Conservation (phyloP, 2,113 vertebrate genomes). For the Toxotes chatareus region DNA sequence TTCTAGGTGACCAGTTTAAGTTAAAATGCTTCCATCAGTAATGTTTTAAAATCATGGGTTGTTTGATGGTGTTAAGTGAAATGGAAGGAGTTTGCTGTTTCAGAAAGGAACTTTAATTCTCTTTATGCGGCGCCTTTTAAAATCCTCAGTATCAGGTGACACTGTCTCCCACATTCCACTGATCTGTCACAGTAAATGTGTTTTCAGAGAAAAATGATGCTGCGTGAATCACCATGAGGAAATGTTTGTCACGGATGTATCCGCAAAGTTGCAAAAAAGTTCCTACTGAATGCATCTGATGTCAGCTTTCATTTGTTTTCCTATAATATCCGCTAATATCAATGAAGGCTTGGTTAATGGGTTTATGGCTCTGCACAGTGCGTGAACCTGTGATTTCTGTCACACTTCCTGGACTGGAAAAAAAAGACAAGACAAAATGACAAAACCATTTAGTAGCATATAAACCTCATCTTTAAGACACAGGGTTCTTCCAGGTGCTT, state of each 20-base stretch:
- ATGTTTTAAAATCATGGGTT: neutral
- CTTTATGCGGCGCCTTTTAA: neutral
- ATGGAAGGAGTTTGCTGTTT: neutral
- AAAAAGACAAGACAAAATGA: neutral
- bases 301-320: too few species aligned
- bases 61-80: neutral
- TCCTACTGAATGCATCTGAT: too few species aligned
- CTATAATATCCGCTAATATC: neutral
- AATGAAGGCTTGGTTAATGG: neutral
- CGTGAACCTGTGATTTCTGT: neutral
- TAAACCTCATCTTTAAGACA: neutral
- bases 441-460: neutral
- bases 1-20: neutral
- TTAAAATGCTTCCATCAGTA: neutral
- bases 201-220: neutral
- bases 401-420: neutral
- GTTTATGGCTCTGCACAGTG: too few species aligned
- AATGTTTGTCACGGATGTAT: neutral
- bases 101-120: neutral
- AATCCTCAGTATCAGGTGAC: neutral
- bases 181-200: neutral
- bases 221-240: neutral
- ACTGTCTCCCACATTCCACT: neutral
- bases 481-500: neutral
- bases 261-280: too few species aligned